Evolutionary conservation across 2,113 vertebrate genomes (phyloP), one percentile per base, ranked within the genome.

Genomic region (Salvator merianae): DNA sequence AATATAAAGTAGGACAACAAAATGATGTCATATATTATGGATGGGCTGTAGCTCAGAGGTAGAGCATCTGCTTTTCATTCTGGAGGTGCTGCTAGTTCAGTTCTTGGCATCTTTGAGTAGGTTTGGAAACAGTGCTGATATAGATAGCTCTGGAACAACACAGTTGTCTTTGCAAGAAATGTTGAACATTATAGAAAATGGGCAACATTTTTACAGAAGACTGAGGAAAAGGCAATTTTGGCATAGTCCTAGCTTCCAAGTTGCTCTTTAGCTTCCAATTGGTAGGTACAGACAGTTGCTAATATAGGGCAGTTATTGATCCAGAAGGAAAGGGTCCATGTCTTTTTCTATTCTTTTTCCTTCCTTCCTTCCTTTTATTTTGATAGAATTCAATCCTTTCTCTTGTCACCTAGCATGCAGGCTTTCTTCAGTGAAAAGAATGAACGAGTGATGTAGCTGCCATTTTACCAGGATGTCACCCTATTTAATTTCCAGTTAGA

Each of bases 401-500:
- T 38, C 18, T n/a, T 63, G 63, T 88, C 28, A 2, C 30, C 92
- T 69, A 82, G 47, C 82, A 76, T 90, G 85, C 43, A 73, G 30
- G 38, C 82, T 30, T 26, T 72, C 63, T 55, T 74, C 66, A 62
- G 87, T 77, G 74, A 13, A 83, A 85, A 53, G 34, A 81, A 74
- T 81, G 86, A 47, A 47, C 10, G 43, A 88, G 83, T 85, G 86
- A 88, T 66, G 24, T 47, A 84, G 77, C 68, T 88, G 81, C 81
- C 82, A 30, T 92, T 95, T 86, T 89, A 62, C 77, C 88, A 62
- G 70, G 86, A 88, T 90, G 77, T 87, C 77, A 82, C 55, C 66
- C 82, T 91, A 83, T 90, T 91, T 91, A 89, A 91, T 93, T 92
- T 92, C 84, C 50, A 84, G 38, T 89, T 88, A 91, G 85, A 87